Conservation (phyloP, 92 coral and sea anemone species). For the Phenganax stokvisi region DNA sequence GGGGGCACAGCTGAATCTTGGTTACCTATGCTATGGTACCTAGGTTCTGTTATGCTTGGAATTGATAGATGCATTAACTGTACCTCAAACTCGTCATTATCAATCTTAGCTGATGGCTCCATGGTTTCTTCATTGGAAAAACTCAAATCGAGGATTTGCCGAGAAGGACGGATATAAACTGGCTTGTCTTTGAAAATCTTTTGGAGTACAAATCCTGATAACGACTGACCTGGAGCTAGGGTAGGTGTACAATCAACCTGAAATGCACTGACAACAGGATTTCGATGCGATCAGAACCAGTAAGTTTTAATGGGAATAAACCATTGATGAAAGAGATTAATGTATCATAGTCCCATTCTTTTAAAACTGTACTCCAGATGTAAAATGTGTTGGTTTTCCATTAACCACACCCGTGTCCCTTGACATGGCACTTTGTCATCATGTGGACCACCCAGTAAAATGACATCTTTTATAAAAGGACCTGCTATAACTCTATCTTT, state of each 20-base stretch:
- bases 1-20: too few species aligned
- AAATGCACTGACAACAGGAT: constrained; percentile 51
- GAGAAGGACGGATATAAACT: constrained; percentile 46
- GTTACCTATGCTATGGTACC: too few species aligned
- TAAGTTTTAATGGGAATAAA: constrained; percentile 43
- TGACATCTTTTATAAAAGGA: constrained; percentile 44
- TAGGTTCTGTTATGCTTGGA: not conserved
- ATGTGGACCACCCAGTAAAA: constrained; percentile 45
- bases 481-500: not conserved
- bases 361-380: constrained; percentile 30
- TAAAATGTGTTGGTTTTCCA: constrained; percentile 43
- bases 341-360: constrained; percentile 43
- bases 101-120: constrained; percentile 16
- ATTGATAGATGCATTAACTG: not conserved
- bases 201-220: constrained; percentile 46
- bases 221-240: constrained; percentile 45
- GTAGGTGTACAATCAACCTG: constrained; percentile 44
- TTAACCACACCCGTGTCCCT: constrained; percentile 29
- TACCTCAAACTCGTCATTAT: constrained; percentile 7
- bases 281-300: constrained; percentile 40
- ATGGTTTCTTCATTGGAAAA: not conserved
- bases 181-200: constrained; percentile 55
- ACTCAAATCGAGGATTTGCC: constrained; percentile 21
- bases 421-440: constrained; percentile 48
- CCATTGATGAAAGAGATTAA: constrained; percentile 37